Evolutionary conservation across 2,888 invertebrate species (phyloP).

Genomic region (Mythimna impura): DNA sequence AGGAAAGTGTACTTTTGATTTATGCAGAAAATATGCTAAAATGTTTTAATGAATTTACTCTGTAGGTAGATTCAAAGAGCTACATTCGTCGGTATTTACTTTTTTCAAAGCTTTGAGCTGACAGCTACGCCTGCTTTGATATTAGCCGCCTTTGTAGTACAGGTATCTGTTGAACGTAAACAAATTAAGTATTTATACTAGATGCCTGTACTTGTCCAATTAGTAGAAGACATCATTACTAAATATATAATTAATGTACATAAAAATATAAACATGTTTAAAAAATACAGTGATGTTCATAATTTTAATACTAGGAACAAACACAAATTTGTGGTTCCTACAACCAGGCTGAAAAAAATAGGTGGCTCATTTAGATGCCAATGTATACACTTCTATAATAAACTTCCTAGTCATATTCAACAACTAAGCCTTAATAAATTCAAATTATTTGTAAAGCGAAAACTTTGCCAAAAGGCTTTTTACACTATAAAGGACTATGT

Average conservation of each 20-base stretch:
- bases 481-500: no score
- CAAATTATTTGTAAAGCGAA: no score
- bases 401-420: no score
- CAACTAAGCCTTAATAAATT: no score
- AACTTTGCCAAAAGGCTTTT: no score
- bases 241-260: background rate
- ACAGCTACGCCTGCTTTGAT: background rate
- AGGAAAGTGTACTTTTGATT: constrained; percentile 9
- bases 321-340: no score
- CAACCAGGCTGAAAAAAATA: no score
- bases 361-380: no score
- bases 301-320: no score
- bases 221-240: background rate
- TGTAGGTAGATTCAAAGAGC: background rate
- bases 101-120: background rate
- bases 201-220: background rate
- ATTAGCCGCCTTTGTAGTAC: background rate
- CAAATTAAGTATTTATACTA: background rate
- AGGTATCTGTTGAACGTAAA: background rate
- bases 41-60: background rate
- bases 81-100: background rate
- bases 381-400: no score
- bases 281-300: no score
- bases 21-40: constrained; percentile 3
- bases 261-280: no score